Conservation (phyloP, 2,797 vertebrate genomes). For the Microctenopoma lineatum region DNA sequence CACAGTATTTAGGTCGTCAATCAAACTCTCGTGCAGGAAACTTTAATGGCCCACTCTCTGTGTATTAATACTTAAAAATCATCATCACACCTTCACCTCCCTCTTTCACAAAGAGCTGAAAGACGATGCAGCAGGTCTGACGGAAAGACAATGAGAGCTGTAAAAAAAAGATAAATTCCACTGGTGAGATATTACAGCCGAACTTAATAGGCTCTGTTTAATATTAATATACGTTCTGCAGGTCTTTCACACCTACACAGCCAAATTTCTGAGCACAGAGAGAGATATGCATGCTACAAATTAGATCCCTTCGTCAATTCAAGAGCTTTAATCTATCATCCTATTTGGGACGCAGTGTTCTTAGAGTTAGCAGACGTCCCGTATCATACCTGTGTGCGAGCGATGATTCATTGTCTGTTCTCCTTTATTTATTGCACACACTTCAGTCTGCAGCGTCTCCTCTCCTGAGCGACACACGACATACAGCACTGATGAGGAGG, state of each 20-base stretch:
- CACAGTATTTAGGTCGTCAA: neutral
- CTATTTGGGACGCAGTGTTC: neutral
- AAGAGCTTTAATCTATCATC: neutral
- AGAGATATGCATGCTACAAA: conserved; percentile 6
- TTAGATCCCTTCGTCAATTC: neutral
- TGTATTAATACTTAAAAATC: conserved; percentile 28
- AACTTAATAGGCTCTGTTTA: conserved; percentile 31
- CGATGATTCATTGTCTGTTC: neutral
- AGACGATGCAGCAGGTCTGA: neutral
- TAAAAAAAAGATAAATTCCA: neutral
- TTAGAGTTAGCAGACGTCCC: neutral
- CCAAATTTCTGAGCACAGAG: neutral
- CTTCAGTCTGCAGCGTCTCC: neutral
- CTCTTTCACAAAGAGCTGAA: conserved; percentile 25
- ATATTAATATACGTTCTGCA: conserved; percentile 32
- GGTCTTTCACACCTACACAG: conserved; percentile 4
- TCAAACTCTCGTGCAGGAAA: conserved; percentile 17
- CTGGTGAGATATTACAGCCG: conserved; percentile 7
- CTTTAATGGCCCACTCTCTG: conserved; percentile 13
- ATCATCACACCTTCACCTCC: neutral
- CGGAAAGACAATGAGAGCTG: conserved; percentile 2
- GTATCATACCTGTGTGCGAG: conserved; percentile 15
- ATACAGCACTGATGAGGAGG: neutral
- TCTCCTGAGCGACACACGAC: neutral
- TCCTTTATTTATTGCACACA: neutral